These are phyloP conservation scores for Phataginus tricuspis DNA, from an alignment of 2,797 vertebrate species.

Conservation along the genomic window DNA sequence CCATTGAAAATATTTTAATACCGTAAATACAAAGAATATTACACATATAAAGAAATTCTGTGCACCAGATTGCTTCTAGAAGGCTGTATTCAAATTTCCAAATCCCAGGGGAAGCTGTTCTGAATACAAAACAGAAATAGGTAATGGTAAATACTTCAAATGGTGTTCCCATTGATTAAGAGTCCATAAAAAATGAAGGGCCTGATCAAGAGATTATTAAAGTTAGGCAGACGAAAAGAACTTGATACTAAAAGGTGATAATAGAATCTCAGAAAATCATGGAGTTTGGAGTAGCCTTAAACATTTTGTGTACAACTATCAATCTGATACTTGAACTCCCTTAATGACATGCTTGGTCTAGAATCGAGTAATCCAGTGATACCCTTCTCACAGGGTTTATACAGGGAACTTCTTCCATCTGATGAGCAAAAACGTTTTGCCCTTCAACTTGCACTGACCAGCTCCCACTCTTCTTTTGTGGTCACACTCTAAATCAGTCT, in stretches of 20 bases:
- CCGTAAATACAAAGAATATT: background rate
- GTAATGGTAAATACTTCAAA: background rate
- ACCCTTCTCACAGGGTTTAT: background rate
- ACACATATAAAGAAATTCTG: background rate
- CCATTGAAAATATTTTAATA: background rate
- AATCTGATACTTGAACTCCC: background rate
- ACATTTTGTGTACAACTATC: background rate
- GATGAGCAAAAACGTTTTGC: background rate
- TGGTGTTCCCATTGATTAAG: background rate
- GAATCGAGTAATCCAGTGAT: background rate
- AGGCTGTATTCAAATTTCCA: background rate
- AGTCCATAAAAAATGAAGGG: background rate
- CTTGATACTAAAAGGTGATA: background rate
- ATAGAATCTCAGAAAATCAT: background rate
- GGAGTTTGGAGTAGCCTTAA: background rate
- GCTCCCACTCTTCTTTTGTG: background rate
- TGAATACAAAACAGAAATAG: background rate
- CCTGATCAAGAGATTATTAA: background rate
- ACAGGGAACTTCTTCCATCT: background rate
- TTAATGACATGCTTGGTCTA: background rate
- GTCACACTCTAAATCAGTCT: accelerated
- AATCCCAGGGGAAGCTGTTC: background rate
- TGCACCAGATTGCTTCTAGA: background rate
- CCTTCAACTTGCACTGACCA: background rate
- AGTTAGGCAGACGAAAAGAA: background rate